Evolutionary conservation across 2,113 vertebrate species (phyloP), one percentile per base, ranked within the genome.

Genomic region (Psittacula cyanocephala): DNA sequence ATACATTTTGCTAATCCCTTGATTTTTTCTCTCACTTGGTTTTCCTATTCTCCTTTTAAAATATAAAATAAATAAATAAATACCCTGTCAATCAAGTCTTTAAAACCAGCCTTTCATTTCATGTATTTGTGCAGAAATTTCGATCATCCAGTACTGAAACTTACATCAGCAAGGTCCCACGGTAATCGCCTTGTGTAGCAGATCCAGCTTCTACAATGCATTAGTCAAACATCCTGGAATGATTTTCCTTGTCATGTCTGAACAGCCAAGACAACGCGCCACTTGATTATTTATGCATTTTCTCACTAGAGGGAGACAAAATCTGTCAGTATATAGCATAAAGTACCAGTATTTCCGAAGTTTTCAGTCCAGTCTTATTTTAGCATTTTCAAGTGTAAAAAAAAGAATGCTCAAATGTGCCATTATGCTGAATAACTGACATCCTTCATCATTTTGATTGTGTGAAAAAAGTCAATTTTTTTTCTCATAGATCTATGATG

Each of bases 241-340:
- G 2, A 22, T 50, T 72, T 72, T 44, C 28, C 12, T 7, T 4
- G 64, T 50, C 1, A 0, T 2, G 13, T 5, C 44, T 5, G 19
- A 57, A 50, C 0, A 0, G 12, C 4, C 0, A 0, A 43, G 16
- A 6, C 17, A 53, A 53, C 0, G 4, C 1, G 0, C 19, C 8
- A 13, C 27, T 11, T 27, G 19, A 35, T 20, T 33, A 7, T 17
- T 46, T 12, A 59, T 3, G 11, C 5, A 9, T 71, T 96, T 95
- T 33, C 92, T 93, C 97, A 97, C 96, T 92, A 98, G 98, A 96
- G 96, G 98, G 97, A 97, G 88, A 96, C 92, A 96, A 81, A 97
- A 88, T 49, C 79, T 86, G 31, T 44, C 59, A 35, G 12, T 27
- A 57, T 16, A 25, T 24, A 41, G 18, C 29, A 69, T 5, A 15